Percentiles rank a stretch among this genome's conserved stretches.
Evolutionary conservation across 2,797 vertebrate species (phyloP).

Genomic region (Nyctalus aviator): DNA sequence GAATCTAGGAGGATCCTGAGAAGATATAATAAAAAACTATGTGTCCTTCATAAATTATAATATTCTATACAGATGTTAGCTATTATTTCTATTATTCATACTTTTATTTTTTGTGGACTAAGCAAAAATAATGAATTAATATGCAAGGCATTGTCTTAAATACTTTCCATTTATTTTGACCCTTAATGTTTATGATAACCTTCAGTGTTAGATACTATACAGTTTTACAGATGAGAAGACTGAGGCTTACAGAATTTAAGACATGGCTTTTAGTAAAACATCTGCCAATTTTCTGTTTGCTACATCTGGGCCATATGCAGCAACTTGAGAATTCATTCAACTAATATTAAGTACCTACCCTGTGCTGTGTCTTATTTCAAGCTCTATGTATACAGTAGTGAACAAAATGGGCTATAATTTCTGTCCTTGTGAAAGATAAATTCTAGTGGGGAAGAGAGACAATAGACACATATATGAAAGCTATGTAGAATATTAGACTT

Average conservation of each 20-base stretch:
- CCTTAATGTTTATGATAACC: not conserved
- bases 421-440: not conserved
- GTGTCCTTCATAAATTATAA: not conserved
- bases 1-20: not conserved
- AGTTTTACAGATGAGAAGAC: conserved; percentile 43
- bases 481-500: not conserved
- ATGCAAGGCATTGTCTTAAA: not conserved
- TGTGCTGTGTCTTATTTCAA: not conserved
- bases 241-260: conserved; percentile 20
- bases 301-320: not conserved
- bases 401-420: not conserved
- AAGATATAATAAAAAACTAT: conserved; percentile 17
- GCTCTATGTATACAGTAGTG: not conserved
- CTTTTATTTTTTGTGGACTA: not conserved
- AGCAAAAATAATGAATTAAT: conserved; percentile 21
- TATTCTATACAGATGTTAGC: not conserved
- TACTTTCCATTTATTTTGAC: conserved; percentile 14
- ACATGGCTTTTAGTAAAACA: not conserved
- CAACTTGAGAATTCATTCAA: conserved; percentile 14
- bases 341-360: not conserved
- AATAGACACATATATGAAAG: not conserved
- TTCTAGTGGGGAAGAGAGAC: not conserved
- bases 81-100: conserved; percentile 23
- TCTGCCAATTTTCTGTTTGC: not conserved
- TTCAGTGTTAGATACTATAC: not conserved